A percentile compares a stretch with the other conserved stretches of the same genome.
Evolutionary conservation across 2,113 vertebrate genomes (phyloP).

Genomic region (Odontophorus gujanensis): DNA sequence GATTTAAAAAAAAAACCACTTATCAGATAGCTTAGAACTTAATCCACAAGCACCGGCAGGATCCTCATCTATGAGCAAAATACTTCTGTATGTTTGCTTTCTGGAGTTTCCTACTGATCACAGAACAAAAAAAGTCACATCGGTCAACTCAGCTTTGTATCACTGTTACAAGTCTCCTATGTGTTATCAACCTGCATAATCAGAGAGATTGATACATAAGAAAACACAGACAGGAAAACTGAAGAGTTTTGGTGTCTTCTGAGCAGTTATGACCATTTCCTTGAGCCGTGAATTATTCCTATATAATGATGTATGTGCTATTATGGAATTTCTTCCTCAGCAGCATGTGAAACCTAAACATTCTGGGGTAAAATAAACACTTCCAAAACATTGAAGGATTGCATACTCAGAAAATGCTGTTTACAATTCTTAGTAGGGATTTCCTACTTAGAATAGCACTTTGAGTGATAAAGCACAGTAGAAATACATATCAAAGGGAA

Average conservation of each 20-base stretch:
- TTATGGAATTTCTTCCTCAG: not conserved
- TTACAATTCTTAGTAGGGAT: not conserved
- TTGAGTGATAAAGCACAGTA: not conserved
- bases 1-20: not conserved
- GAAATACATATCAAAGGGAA: not conserved
- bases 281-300: not conserved
- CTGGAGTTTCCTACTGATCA: not conserved
- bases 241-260: not conserved
- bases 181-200: not conserved
- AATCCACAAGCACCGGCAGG: not conserved
- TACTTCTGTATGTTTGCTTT: not conserved
- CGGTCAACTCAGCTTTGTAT: not conserved
- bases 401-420: not conserved
- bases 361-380: not conserved
- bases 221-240: not conserved
- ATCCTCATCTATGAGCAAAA: not conserved
- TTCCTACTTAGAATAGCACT: not conserved
- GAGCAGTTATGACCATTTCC: not conserved
- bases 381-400: not conserved
- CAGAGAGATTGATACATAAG: not conserved
- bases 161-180: not conserved
- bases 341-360: not conserved
- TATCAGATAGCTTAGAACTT: not conserved
- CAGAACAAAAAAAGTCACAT: not conserved
- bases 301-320: not conserved